Percentiles rank a stretch among this genome's conserved stretches.
Evolutionary conservation across 2,888 invertebrate genomes (phyloP).

Genomic region (Beris morrisii): DNA sequence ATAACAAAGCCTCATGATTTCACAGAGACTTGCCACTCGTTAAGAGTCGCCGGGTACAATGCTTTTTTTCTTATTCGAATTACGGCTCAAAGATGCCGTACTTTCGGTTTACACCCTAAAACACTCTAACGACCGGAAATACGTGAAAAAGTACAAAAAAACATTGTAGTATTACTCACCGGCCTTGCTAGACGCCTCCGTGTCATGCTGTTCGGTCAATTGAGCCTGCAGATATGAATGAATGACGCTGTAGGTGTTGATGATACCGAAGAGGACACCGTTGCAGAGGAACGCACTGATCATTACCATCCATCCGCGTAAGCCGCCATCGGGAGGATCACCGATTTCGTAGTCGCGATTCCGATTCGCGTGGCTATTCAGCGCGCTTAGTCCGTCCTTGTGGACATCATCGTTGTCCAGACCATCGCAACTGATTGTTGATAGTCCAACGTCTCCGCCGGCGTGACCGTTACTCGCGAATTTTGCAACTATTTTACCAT

Average conservation of each 20-base stretch:
- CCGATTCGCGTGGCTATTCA: neutral
- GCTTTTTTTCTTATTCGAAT: too few species aligned
- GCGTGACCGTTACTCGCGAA: constrained; percentile 5
- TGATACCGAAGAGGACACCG: constrained; percentile 86
- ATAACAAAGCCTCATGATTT: too few species aligned
- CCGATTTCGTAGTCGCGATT: constrained; percentile 41
- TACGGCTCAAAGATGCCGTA: too few species aligned
- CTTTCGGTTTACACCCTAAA: too few species aligned
- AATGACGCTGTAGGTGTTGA: constrained; percentile 85
- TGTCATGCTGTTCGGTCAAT: constrained; percentile 65
- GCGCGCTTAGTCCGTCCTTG: neutral
- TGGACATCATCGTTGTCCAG: neutral
- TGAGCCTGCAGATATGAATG: constrained; percentile 69
- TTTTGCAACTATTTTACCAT: constrained; percentile 19
- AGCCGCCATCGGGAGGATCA: constrained; percentile 73
- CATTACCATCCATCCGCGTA: constrained; percentile 79
- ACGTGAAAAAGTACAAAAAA: too few species aligned
- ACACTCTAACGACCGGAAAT: too few species aligned
- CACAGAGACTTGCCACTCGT: too few species aligned
- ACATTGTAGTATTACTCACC: constrained; percentile 64
- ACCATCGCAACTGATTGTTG: constrained; percentile 20
- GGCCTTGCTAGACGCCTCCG: constrained; percentile 77
- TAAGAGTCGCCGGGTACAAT: too few species aligned
- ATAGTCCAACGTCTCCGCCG: constrained; percentile 2
- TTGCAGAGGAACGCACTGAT: constrained; percentile 85